Evolutionary conservation across 35 echinoderm and acorn worm species (phyloP).

Genomic region (Chiridota heheva): DNA sequence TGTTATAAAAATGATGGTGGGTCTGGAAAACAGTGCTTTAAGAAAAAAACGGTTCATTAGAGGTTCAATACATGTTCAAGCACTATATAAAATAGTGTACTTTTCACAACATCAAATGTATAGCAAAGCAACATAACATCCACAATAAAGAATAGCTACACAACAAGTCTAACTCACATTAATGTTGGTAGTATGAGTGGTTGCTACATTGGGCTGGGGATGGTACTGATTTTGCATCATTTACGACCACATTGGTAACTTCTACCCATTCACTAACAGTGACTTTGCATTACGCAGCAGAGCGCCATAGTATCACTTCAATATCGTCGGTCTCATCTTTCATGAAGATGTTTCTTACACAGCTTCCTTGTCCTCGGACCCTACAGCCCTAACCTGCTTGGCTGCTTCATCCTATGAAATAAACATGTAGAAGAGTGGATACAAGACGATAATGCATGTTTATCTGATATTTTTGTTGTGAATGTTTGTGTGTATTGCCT

Average conservation of each 20-base stretch:
- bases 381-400: neutral
- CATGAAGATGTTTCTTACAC: conserved; percentile 4
- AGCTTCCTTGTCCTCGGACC: neutral
- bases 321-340: conserved; percentile 8
- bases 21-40: too few relatives aligned
- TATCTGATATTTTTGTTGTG: neutral
- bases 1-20: too few relatives aligned
- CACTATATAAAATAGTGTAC: too few relatives aligned
- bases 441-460: neutral
- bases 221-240: neutral
- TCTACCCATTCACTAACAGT: conserved; percentile 9
- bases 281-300: neutral
- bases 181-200: neutral
- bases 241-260: conserved; percentile 5
- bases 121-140: too few relatives aligned
- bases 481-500: too few relatives aligned
- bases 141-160: too few relatives aligned
- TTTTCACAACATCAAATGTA: too few relatives aligned
- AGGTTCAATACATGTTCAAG: too few relatives aligned
- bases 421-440: too few relatives aligned
- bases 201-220: neutral
- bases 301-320: neutral
- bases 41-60: too few relatives aligned
- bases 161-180: conserved; percentile 14
- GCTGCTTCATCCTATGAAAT: neutral